Evolutionary conservation across 2,797 vertebrate species (phyloP).

Genomic region (Rachycentron canadum): DNA sequence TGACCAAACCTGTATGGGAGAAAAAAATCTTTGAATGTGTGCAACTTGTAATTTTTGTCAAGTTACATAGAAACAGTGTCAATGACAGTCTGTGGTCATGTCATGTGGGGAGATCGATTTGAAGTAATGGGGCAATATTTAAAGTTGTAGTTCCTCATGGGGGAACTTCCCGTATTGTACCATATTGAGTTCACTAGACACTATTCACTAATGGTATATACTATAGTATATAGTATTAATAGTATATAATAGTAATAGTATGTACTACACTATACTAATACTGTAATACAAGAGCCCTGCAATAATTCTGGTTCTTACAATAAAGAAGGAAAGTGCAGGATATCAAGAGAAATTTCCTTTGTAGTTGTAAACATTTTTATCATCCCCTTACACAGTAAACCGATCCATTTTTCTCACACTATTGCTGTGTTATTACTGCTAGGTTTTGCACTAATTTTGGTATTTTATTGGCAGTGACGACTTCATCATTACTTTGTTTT

Average conservation of each 20-base stretch:
- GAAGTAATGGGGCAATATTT: constrained; percentile 9
- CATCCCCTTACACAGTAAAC: no score
- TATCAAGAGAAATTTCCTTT: background rate
- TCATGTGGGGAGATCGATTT: constrained; percentile 45
- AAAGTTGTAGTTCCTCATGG: constrained; percentile 17
- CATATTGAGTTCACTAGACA: no score
- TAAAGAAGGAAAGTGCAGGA: background rate
- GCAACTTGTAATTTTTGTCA: background rate
- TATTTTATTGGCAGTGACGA: background rate
- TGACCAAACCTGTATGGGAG: no score
- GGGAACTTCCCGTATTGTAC: no score
- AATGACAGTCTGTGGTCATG: background rate
- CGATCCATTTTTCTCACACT: background rate
- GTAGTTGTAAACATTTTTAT: background rate
- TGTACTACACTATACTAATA: no score
- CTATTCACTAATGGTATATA: no score
- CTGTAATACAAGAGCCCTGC: no score
- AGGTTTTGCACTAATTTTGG: no score
- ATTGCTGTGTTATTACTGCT: background rate
- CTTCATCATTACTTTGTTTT: no score
- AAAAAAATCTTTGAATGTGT: background rate
- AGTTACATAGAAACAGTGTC: background rate
- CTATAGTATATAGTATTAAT: no score
- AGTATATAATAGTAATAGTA: no score
- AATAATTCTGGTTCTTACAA: no score